A percentile compares a stretch with the other conserved stretches of the same genome.
Conservation (phyloP, 2,797 vertebrate species). For the Jordanella pulchra region DNA sequence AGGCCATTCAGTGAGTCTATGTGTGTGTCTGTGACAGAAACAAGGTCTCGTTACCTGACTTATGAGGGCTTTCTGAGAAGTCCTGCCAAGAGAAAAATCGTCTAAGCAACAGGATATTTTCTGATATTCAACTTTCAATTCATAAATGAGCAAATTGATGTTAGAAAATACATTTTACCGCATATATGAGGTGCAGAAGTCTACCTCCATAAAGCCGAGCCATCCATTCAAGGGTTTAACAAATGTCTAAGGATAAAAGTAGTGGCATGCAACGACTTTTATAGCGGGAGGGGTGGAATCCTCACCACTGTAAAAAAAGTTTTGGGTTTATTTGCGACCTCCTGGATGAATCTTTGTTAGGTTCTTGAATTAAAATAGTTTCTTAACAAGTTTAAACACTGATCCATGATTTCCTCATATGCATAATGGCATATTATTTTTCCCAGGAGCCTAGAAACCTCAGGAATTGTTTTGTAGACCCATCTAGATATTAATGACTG, state of each 20-base stretch:
- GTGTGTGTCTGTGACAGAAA: conserved; percentile 21
- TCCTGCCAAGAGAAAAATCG: conserved; percentile 26
- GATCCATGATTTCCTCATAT: neutral
- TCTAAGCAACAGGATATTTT: conserved; percentile 38
- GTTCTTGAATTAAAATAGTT: neutral
- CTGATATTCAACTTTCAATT: conserved; percentile 42
- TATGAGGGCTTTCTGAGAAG: conserved; percentile 29
- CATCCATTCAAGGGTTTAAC: conserved; percentile 65
- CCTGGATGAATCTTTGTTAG: neutral
- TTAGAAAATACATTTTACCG: conserved; percentile 63
- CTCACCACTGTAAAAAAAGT: no score
- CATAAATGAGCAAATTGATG: conserved; percentile 67
- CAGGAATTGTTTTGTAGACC: neutral
- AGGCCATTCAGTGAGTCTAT: conserved; percentile 36
- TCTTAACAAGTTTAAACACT: neutral
- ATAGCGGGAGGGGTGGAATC: no score
- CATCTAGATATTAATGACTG: neutral
- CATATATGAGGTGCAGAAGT: conserved; percentile 67
- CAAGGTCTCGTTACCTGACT: conserved; percentile 11
- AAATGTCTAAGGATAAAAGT: conserved; percentile 22
- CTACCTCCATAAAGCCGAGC: conserved; percentile 53
- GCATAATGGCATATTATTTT: neutral
- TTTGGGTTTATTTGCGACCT: neutral
- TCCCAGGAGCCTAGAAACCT: neutral
- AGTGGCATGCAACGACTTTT: no score